These are phyloP conservation scores for Lindbergichthys nudifrons DNA, from an alignment of 2,797 vertebrate genomes.

Conservation along the genomic window DNA sequence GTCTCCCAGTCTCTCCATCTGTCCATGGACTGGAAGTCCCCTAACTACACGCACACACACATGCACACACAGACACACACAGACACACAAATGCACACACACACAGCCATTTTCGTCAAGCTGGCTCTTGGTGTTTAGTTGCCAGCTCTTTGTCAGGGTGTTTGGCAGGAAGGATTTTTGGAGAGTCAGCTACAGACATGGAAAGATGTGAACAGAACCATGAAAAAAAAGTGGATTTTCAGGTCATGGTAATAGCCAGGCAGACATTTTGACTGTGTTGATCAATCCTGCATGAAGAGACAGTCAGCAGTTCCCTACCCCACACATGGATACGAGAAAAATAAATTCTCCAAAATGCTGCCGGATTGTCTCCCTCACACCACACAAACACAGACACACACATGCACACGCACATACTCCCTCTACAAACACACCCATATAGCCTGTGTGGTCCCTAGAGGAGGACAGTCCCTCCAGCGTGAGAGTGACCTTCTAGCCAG, in stretches of 20 bases:
- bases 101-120: constrained; percentile 75
- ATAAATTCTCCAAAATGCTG: constrained; percentile 35
- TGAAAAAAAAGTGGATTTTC: constrained; percentile 62
- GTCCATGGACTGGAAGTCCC: constrained; percentile 85
- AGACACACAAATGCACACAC: constrained; percentile 25
- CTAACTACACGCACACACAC: constrained; percentile 66
- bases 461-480: constrained; percentile 70
- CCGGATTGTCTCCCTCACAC: constrained; percentile 23
- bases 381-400: constrained; percentile 18
- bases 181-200: constrained; percentile 68
- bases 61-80: constrained; percentile 32
- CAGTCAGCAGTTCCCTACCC: constrained; percentile 42
- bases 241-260: constrained; percentile 52
- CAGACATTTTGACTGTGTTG: constrained; percentile 60
- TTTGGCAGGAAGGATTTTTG: constrained; percentile 71
- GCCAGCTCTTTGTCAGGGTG: constrained; percentile 82
- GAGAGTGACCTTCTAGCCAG: constrained; percentile 80
- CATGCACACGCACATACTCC: constrained; percentile 51
- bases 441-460: constrained; percentile 60
- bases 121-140: constrained; percentile 72
- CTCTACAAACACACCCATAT: constrained; percentile 64
- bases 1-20: constrained; percentile 88
- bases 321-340: constrained; percentile 13
- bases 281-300: constrained; percentile 43
- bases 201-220: constrained; percentile 64